phyloP scores from a whole-genome alignment of 2,888 invertebrate genomes.

The Cotesia congregata region DNA sequence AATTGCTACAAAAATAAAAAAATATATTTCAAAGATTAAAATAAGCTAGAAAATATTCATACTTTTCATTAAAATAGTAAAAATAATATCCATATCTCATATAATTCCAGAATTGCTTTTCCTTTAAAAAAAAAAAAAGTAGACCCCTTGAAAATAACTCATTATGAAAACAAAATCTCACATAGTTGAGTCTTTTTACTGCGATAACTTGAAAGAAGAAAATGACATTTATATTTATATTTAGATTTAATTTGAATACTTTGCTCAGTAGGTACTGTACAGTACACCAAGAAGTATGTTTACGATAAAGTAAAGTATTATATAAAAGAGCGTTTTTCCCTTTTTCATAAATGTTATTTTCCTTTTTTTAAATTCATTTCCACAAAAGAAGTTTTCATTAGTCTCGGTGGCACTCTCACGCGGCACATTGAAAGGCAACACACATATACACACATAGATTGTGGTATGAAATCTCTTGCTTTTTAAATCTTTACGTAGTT shows the following conservation, averaged over 20 bases:
- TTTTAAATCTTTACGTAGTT: slow-evolving; percentile 33
- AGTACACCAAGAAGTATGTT: background rate
- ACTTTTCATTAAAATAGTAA: no score
- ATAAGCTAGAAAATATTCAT: no score
- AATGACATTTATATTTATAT: background rate
- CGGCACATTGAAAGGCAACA: background rate
- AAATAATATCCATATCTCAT: no score
- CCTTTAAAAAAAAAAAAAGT: background rate
- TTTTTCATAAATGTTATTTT: slow-evolving; percentile 19
- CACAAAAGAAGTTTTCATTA: slow-evolving; percentile 23
- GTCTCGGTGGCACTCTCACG: slow-evolving; percentile 6
- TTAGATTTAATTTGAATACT: slow-evolving; percentile 5
- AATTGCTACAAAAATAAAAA: no score
- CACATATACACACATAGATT: background rate
- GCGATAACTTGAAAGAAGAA: background rate
- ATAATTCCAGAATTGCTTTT: no score
- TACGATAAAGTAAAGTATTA: background rate
- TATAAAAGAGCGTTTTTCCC: background rate
- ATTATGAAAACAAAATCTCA: background rate
- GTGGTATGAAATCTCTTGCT: slow-evolving; percentile 26
- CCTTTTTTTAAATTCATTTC: background rate
- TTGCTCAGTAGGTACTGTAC: background rate
- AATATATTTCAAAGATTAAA: no score
- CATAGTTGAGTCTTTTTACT: background rate
- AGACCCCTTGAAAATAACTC: background rate